Evolutionary conservation across 2,888 invertebrate species (phyloP), one percentile per base, ranked within the genome.

Genomic region (Steromphala cineraria): DNA sequence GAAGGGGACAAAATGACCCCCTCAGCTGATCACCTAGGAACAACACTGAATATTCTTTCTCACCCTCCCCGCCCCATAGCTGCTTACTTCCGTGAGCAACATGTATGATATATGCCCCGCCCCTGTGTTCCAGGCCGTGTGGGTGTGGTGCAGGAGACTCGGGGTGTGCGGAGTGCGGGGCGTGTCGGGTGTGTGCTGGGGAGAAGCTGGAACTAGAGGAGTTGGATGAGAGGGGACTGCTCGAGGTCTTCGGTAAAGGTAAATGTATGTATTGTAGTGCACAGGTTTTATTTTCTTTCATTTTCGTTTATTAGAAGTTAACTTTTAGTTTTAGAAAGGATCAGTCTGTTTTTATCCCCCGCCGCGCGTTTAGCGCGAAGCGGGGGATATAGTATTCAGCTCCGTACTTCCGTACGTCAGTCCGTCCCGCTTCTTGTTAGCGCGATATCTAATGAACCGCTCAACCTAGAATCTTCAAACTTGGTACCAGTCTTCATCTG

Each of bases 121-220:
- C 3, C 8, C 52, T 10, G 21, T 53, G 40, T 91, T 91, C 53
- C 87, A 98, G 98, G 91, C 96, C 96, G 89, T 99, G 98, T 94
- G 98, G 98, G 0, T 99, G 98, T 94, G 98, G 98, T 2, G 96
- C 97, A 92, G 99, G 98, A 0, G 98, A 98, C 92, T 96, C 98
- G 79, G 98, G 98, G 0, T 99, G 98, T 92, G 95, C 96, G 0
- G 96, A 96, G 84, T 99, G 99, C 93, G 98, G 99, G 2, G 96
- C 97, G 53, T 99, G 99, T 92, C 95, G 97, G 62, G 95, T 96
- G 1, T 99, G 99, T 93, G 98, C 97, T 2, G 95, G 95, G 78
- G 87, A 93, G 94, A 84, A 88, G 74, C 80, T 87, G 19, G 86
- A 86, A 13, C n/a, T 84, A 10, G 88, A 90, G 74, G 88, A 89